Evolutionary conservation across 2,888 invertebrate genomes (phyloP), one percentile per base, ranked within the genome.

Genomic region (Onchidella celtica): DNA sequence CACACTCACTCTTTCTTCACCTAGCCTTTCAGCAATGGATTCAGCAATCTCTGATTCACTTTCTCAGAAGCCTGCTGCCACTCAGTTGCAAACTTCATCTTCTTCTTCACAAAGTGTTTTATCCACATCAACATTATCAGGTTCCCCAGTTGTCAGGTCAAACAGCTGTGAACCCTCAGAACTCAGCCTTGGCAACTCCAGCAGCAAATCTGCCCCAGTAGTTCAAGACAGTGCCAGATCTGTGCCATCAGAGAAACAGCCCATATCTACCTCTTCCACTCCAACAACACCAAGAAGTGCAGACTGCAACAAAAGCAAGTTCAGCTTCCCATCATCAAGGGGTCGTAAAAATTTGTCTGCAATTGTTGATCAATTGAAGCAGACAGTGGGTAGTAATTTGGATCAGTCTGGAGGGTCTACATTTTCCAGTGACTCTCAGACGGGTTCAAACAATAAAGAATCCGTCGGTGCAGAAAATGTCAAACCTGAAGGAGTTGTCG

Each of bases 301-400:
- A 65, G 81, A 84, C n/a, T 21, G 65, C 63, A 76, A 72, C 38
- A 63, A 81, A 66, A 59, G 40, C 65, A 70, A 79, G 55, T 38
- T 83, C 78, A 79, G 36, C 66, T 29, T 78, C 63, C 34, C 76
- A 55, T 47, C 79, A 72, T 82, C 82, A 2, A 82, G 88, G 55
- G 87, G 88, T 4, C 85, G 90, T 11, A 92, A 92, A 81, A 89
- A 89, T 32, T 84, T 93, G 59, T 90, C 91, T 38, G 92, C 97
- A 27, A 97, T 97, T 21, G 97, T 97, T 88, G 97, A 97, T 90
- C 97, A 97, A 92, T 93, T 97, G 32, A 86, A 79, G 32, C 73
- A 80, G 3, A 80, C 81, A 6, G 73, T 57, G 4, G 79, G 72
- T 1, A 38, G 65, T 24, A 65, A 61, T n/a, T n/a, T 77, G 1